Base-by-base conservation (phyloP, 2,888 invertebrate genomes). In the Megastigmus dorsalis region DNA sequence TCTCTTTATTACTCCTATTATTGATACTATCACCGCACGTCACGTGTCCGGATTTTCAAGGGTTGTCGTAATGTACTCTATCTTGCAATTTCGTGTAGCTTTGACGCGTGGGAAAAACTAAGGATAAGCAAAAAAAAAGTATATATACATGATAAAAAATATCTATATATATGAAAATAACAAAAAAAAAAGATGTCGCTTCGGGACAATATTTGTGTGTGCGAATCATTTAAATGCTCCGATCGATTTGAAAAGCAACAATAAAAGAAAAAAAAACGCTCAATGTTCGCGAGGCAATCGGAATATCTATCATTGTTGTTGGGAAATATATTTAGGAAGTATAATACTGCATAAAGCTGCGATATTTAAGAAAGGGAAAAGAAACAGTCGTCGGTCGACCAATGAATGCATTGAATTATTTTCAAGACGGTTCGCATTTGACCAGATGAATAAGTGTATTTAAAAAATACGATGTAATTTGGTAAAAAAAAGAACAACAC, bases 121-220 rank as follows among this genome's bases (percentile, higher is more conserved):
- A 13, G 20, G 20, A 20, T 48, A 45, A 20, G 6, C 10, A 13
- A 62, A 57, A 57, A 38, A 28, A 41, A 43, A n/a, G n/a, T n/a
- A n/a, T 15, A 36, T 28, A 4, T 13, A 41, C 18, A 28, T 1
- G 54, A 41, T 41, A 26, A 30, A 54, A 30, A 30, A 55, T 0
- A 23, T 15, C 38, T 9, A 28, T 1, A 63, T 2, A 43, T 2
- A 50, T 26, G 41, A 54, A 33, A 18, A 69, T 23, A 52, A 20
- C 50, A 10, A 18, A 69, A 26, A 52, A 20, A 60, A 10, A 70
- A 36, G 45, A 43, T 48, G 23, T 38, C 30, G 55, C 63, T 71
- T 63, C 18, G 48, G 23, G 55, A 63, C 63, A 71, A 71, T 63
- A 55, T 63, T 63, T 38, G 28, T 48, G 36, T 57, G 63, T 9